A percentile compares a stretch with the other conserved stretches of the same genome.
These are phyloP conservation scores for Lysandra coridon DNA, from an alignment of 2,888 invertebrate genomes.

Conservation along the genomic window DNA sequence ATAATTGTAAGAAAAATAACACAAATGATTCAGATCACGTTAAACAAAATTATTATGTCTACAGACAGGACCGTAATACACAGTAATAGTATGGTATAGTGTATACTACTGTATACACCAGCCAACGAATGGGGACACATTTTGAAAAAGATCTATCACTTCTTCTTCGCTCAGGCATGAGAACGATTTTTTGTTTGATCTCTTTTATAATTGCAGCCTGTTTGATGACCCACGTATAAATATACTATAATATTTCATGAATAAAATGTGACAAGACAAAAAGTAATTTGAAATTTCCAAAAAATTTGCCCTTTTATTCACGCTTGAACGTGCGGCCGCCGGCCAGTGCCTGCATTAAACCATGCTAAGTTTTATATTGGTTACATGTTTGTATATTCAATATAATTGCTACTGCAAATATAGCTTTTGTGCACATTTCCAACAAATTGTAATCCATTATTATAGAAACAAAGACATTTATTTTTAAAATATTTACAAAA, in stretches of 20 bases:
- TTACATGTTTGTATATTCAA: not conserved
- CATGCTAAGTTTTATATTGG: not conserved
- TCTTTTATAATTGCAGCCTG: too few species aligned
- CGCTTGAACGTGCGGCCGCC: not conserved
- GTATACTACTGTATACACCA: not conserved
- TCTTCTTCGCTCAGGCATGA: not conserved
- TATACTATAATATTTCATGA: not conserved
- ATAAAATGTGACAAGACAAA: not conserved
- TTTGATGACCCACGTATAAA: not conserved
- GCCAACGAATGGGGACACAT: not conserved
- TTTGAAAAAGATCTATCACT: not conserved
- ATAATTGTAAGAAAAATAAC: not conserved
- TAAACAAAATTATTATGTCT: not conserved
- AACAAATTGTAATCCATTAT: not conserved
- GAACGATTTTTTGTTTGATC: not conserved
- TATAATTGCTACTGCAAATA: not conserved
- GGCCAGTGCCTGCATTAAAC: not conserved
- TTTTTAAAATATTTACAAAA: conserved; percentile 27
- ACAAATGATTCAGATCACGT: not conserved
- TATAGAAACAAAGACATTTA: not conserved
- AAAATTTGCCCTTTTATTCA: not conserved
- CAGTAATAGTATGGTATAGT: too few species aligned
- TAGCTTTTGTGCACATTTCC: conserved; percentile 20
- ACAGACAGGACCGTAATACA: not conserved
- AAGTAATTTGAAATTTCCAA: not conserved